Percentiles rank a stretch among this genome's conserved stretches.
Evolutionary conservation across 30 jellyfish, hydroid and myxozoan species (phyloP).

Genomic region (Morbakka virulenta): DNA sequence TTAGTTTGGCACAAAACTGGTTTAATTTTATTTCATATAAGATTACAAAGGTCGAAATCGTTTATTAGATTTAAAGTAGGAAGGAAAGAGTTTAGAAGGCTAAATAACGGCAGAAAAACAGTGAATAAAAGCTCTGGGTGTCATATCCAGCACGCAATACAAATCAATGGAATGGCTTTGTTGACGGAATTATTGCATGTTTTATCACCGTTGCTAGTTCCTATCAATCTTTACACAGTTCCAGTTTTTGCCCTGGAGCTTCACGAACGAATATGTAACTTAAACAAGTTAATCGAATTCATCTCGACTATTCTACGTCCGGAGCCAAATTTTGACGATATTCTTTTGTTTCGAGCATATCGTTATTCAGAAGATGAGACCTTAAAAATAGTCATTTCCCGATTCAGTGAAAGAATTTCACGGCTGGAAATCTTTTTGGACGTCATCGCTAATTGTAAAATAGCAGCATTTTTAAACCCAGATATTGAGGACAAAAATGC

Average conservation of each 20-base stretch:
- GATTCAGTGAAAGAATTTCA: background rate
- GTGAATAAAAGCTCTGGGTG: background rate
- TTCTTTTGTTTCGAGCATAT: background rate
- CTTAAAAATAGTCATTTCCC: background rate
- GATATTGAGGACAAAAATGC: conserved; percentile 11
- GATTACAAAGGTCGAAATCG: background rate
- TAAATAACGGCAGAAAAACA: background rate
- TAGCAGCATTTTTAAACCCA: conserved; percentile 34
- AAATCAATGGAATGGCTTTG: background rate
- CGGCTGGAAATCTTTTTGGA: conserved; percentile 21
- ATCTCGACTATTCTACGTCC: background rate
- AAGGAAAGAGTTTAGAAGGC: background rate
- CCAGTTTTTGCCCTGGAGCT: background rate
- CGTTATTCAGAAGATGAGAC: background rate
- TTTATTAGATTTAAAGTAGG: no score
- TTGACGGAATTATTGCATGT: background rate
- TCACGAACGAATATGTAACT: background rate
- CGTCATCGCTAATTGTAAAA: conserved; percentile 22
- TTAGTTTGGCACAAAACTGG: background rate
- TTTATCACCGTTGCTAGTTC: background rate
- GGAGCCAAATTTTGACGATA: background rate
- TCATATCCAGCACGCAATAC: background rate
- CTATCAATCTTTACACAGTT: background rate
- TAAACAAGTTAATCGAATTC: background rate
- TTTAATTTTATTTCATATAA: background rate